These are phyloP conservation scores for Parasteatoda lunata DNA, from an alignment of 2,888 invertebrate species.

Conservation along the genomic window DNA sequence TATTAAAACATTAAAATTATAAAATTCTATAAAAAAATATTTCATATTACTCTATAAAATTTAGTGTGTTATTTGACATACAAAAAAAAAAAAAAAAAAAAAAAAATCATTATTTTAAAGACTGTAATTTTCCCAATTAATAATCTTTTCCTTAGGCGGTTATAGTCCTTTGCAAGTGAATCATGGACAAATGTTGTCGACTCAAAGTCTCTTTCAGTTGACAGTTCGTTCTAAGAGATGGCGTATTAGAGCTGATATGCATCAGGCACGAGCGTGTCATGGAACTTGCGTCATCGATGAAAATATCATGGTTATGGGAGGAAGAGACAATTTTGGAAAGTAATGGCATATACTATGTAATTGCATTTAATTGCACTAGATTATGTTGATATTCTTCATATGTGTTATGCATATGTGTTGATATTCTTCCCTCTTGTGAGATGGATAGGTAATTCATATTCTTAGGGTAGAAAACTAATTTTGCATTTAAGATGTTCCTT, in stretches of 20 bases:
- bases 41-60: no score
- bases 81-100: not conserved
- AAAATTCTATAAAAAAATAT: no score
- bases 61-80: no score
- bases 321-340: slow-evolving; percentile 53
- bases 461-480: no score
- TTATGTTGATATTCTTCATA: not conserved
- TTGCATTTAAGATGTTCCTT: no score
- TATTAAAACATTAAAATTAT: no score
- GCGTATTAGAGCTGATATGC: slow-evolving; percentile 61
- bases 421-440: no score
- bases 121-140: not conserved
- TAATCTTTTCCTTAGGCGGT: slow-evolving; percentile 32
- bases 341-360: slow-evolving; percentile 28
- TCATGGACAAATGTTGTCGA: slow-evolving; percentile 47
- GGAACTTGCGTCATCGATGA: slow-evolving; percentile 40
- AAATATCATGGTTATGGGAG: slow-evolving; percentile 55
- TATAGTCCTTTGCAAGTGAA: slow-evolving; percentile 48
- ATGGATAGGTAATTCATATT: no score
- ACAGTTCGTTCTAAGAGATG: slow-evolving; percentile 55
- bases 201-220: slow-evolving; percentile 36
- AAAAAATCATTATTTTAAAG: not conserved
- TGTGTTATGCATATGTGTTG: no score
- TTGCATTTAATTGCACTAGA: slow-evolving; percentile 52
- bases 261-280: slow-evolving; percentile 56